These are phyloP conservation scores for Drosophila cardini DNA, from an alignment of 1,140 invertebrate genomes.

Conservation along the genomic window DNA sequence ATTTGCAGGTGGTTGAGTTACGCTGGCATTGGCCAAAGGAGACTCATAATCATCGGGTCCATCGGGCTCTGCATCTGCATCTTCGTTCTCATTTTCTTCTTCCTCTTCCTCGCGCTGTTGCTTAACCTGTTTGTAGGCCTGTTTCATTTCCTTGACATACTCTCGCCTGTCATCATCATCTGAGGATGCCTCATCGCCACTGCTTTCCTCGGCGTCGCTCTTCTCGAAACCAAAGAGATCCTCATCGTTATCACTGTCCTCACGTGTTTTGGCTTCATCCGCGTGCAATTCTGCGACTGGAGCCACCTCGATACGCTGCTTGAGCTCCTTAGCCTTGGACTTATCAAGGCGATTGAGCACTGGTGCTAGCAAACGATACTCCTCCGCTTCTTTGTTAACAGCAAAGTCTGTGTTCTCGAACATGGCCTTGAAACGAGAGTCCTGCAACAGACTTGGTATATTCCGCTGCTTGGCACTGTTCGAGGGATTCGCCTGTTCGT, in stretches of 20 bases:
- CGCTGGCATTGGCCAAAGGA: constrained; percentile 43
- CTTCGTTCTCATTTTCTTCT: constrained; percentile 14
- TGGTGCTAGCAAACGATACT: constrained; percentile 95
- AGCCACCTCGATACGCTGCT: constrained; percentile 77
- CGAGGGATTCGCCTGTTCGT: constrained; percentile 84
- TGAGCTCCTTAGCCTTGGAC: constrained; percentile 87
- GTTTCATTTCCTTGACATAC: constrained; percentile 92
- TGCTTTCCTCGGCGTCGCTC: constrained; percentile 59
- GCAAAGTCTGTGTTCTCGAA: constrained; percentile 98
- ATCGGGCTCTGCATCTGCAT: constrained; percentile 38
- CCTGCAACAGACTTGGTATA: constrained; percentile 89
- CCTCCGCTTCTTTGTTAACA: constrained; percentile 94
- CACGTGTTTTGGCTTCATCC: constrained; percentile 74
- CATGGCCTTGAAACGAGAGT: constrained; percentile 94
- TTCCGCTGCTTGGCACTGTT: constrained; percentile 88
- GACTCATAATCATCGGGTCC: constrained; percentile 30
- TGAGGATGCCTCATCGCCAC: constrained; percentile 86
- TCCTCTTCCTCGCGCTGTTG: constrained; percentile 79
- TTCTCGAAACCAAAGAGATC: constrained; percentile 82
- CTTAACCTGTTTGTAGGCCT: constrained; percentile 87
- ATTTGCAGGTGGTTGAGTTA: constrained; percentile 11
- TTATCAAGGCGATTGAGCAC: constrained; percentile 93
- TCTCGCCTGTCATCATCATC: constrained; percentile 93
- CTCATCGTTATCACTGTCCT: constrained; percentile 84
- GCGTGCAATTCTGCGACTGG: constrained; percentile 82